Base-by-base conservation (phyloP, 2,797 vertebrate species). In the Dromococcyx pavoninus region DNA sequence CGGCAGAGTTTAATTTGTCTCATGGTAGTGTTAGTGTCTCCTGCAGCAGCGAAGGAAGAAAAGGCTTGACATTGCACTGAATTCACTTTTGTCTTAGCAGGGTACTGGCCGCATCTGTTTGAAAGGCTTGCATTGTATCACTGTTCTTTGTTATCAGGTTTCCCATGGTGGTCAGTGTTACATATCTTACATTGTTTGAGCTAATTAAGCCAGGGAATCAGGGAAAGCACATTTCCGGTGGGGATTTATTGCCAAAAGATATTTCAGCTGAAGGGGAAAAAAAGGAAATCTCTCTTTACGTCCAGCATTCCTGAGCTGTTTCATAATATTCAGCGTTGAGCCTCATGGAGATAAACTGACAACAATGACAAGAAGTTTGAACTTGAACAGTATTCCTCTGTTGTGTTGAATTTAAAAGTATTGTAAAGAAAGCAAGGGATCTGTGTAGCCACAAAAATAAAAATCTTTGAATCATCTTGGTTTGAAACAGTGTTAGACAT, bases 131-230 rank as follows among this genome's bases (percentile, higher is more conserved):
- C 62, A 89, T 93, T 88, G 71, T 92, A 75, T 86, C 86, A 44
- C 76, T 87, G 60, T 35, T 86, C 92, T 94, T 95, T 91, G 90
- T 97, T 95, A 95, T 72, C 94, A 72, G 62, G 91, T 89, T 89
- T 91, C 76, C 88, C 88, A 94, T 89, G 92, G 86, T 88, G 88
- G 86, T 95, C 91, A 90, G 77, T 93, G 76, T 85, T 91, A 95
- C 95, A 96, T 94, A 91, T 91, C 85, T 93, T 88, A 93, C 95
- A 82, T 88, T 80, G 75, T 94, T 94, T 90, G 86, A 96, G 86
- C 82, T 95, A 96, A 95, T 97, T 94, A 94, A 95, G 86, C 88
- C 3, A 0, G 94, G 88, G 86, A 95, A 93, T 94, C 94, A 89
- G 95, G 95, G 91, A 95, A 92, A 96, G 93, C 70, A 91, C 56